Base-by-base conservation (phyloP, 2,888 invertebrate genomes). In the Micoletzkya japonica region DNA sequence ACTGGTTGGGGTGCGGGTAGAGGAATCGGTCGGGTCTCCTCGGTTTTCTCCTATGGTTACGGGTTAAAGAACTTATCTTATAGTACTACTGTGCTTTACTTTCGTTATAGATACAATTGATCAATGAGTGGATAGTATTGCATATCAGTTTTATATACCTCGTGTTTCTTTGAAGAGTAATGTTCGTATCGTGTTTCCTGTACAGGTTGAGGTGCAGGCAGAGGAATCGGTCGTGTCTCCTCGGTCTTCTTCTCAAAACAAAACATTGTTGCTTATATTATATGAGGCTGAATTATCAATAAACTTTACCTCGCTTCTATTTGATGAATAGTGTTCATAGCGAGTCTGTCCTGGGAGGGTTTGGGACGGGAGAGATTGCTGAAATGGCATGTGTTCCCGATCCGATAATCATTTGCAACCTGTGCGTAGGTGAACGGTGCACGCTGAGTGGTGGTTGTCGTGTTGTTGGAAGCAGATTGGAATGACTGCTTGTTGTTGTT, bases 341-440 rank as follows among this genome's bases (percentile, higher is more conserved):
- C 61, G 61, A 49, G 61, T 61, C 44, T 61, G 44, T 17, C 61
- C 61, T 1, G 61, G 61, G 24, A 37, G 37, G 10, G 49, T 32
- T 14, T 61, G 61, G 32, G 61, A 61, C 20, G 61, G 1, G 30
- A 61, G 30, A 2, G 61, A 49, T 49, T 61, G 61, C 61, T 61
- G 49, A 49, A 61, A 30, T 30, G 32, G 36, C 36, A 44, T 44
- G 44, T 10, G 44, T 14, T 10, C 10, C 10, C 20, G 44, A 44
- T 10, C 10, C 10, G 44, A 44, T 20, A 14, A 20, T 10, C 10
- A 20, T 10, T 10, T 14, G 44, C 10, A 17, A 77, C 77, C 71
- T 73, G 66, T 32, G 74, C 72, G 54, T 77, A 79, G 50, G 71
- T 74, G 69, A 77, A 77, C 26, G 74, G 72, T 20, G 76, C 74